Evolutionary conservation across 2,797 vertebrate genomes (phyloP).

Genomic region (Eleutherodactylus coqui): DNA sequence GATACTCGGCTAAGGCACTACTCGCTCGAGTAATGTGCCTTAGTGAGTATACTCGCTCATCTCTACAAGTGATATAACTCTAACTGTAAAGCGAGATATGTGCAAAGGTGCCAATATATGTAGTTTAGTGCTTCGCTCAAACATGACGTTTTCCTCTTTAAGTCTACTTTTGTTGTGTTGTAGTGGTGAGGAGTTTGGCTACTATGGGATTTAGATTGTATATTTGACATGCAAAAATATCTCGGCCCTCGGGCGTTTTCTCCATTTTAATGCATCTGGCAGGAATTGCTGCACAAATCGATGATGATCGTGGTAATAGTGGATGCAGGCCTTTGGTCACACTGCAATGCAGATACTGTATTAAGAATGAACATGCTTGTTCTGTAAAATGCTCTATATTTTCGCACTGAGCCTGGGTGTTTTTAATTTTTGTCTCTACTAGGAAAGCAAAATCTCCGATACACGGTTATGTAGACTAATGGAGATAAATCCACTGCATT

Average conservation of each 20-base stretch:
- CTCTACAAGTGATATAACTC: too few relatives aligned
- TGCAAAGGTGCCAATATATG: neutral
- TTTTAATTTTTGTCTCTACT: neutral
- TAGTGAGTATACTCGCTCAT: too few relatives aligned
- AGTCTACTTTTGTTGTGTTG: neutral
- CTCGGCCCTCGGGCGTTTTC: neutral
- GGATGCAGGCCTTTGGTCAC: slow-evolving; percentile 21
- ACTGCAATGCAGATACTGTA: slow-evolving; percentile 24
- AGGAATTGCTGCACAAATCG: slow-evolving; percentile 6
- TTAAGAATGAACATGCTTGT: neutral
- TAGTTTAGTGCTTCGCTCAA: neutral
- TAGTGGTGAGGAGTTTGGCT: neutral
- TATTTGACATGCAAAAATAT: neutral
- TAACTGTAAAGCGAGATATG: neutral
- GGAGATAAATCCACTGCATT: slow-evolving; percentile 30
- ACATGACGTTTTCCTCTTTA: neutral
- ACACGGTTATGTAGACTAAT: neutral
- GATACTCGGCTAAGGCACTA: too few relatives aligned
- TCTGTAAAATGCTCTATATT: neutral
- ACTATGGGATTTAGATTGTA: neutral
- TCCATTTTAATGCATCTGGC: neutral
- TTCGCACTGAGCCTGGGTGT: neutral
- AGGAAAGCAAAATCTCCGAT: neutral
- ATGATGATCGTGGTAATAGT: slow-evolving; percentile 10
- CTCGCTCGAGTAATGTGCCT: too few relatives aligned